Conservation (phyloP, 2,888 invertebrate species). For the Caenorhabditis macrosperma region DNA sequence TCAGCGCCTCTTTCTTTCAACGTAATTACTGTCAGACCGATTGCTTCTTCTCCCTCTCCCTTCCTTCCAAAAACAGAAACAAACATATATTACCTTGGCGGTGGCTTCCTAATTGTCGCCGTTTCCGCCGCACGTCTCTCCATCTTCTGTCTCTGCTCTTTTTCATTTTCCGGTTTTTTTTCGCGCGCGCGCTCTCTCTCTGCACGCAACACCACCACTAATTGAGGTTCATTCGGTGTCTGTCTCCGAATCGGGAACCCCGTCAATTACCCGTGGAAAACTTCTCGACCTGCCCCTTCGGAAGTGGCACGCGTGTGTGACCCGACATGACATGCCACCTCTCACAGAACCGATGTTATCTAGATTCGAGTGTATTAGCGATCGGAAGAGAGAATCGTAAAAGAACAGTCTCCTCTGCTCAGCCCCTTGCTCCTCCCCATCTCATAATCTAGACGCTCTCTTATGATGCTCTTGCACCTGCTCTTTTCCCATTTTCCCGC, state of each 20-base stretch:
- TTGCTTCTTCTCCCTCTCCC: neutral
- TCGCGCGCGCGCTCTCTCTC: neutral
- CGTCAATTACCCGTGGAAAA: constrained; percentile 16
- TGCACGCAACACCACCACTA: constrained; percentile 26
- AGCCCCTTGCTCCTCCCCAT: neutral
- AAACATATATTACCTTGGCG: constrained; percentile 8
- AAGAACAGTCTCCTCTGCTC: neutral
- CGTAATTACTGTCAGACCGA: constrained; percentile 8
- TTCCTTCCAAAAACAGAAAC: constrained; percentile 3
- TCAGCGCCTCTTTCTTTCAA: neutral
- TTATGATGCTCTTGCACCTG: neutral
- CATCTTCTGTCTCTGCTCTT: constrained; percentile 5
- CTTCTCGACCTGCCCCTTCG: constrained; percentile 5
- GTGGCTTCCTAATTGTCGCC: neutral
- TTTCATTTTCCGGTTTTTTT: constrained; percentile 10
- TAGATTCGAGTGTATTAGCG: neutral
- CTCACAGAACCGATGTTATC: neutral
- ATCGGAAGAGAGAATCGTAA: neutral
- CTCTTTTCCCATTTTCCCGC: neutral
- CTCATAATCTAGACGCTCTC: neutral
- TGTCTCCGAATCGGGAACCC: constrained; percentile 8
- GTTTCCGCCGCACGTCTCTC: neutral
- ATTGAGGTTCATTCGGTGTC: constrained; percentile 42
- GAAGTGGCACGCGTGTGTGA: constrained; percentile 14
- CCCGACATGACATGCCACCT: constrained; percentile 12